Conservation (phyloP, 2,113 vertebrate genomes). For the Vulpes vulpes region DNA sequence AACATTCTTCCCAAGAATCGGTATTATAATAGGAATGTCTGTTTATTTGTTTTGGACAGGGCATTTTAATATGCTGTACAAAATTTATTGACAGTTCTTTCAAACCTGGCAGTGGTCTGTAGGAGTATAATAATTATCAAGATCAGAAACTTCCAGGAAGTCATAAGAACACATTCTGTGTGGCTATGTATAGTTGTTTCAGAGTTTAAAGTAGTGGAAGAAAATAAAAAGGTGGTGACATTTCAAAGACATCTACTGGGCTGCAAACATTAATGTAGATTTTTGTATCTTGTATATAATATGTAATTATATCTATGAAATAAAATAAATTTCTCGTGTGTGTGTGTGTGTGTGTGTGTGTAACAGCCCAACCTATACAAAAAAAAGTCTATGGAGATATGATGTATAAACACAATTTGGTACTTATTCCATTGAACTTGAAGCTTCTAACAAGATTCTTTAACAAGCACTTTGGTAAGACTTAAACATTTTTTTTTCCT, state of each 20-base stretch:
- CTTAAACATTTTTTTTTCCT: neutral
- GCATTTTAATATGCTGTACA: neutral
- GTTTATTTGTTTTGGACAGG: slow-evolving; percentile 27
- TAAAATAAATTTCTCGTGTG: neutral
- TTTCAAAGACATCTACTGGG: neutral
- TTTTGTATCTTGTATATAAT: neutral
- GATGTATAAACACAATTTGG: neutral
- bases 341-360: neutral
- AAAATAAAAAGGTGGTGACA: neutral
- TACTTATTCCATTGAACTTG: neutral
- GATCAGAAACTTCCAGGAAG: neutral
- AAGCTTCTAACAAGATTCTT: slow-evolving; percentile 2
- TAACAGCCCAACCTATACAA: neutral
- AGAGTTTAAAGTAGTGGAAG: neutral
- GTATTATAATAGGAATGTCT: neutral
- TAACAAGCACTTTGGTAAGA: neutral
- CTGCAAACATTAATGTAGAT: neutral
- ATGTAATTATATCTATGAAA: neutral
- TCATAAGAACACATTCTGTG: neutral
- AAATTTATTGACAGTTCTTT: neutral
- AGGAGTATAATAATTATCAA: neutral
- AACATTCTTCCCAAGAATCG: neutral
- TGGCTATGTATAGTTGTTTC: neutral
- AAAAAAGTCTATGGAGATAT: neutral
- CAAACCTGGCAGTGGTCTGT: neutral